phyloP scores from a whole-genome alignment of 1,140 invertebrate species.

The Uloborus diversus region DNA sequence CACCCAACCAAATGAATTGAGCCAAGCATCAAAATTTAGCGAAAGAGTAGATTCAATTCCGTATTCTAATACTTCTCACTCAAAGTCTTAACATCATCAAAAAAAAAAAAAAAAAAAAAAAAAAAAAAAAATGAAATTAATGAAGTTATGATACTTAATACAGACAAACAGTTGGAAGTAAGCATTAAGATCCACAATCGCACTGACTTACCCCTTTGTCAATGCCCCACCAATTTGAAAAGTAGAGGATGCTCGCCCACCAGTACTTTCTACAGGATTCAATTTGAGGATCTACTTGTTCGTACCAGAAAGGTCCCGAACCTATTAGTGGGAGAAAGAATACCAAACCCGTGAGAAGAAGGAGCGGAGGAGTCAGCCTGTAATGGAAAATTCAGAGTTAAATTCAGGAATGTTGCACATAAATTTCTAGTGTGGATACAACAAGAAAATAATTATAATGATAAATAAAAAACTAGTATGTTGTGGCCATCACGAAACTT shows the following conservation, averaged over 20 bases:
- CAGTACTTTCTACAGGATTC: slow-evolving; percentile 54
- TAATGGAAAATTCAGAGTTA: neutral
- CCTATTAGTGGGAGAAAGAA: slow-evolving; percentile 51
- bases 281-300: slow-evolving; percentile 44
- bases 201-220: slow-evolving; percentile 36
- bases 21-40: neutral
- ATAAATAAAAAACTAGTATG: too few relatives aligned
- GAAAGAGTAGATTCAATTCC: neutral
- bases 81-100: neutral
- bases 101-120: neutral
- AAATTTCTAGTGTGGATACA: too few relatives aligned
- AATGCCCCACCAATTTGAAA: slow-evolving; percentile 58
- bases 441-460: too few relatives aligned
- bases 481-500: too few relatives aligned
- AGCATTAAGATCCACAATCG: too few relatives aligned
- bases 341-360: slow-evolving; percentile 44
- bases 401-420: too few relatives aligned
- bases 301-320: slow-evolving; percentile 55
- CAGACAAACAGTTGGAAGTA: neutral
- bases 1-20: neutral
- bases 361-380: slow-evolving; percentile 49
- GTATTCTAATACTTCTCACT: neutral
- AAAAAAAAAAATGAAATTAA: neutral
- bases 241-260: slow-evolving; percentile 54
- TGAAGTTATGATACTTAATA: neutral